Conservation (phyloP, 1,140 invertebrate species). For the Armadillidium nasatum region DNA sequence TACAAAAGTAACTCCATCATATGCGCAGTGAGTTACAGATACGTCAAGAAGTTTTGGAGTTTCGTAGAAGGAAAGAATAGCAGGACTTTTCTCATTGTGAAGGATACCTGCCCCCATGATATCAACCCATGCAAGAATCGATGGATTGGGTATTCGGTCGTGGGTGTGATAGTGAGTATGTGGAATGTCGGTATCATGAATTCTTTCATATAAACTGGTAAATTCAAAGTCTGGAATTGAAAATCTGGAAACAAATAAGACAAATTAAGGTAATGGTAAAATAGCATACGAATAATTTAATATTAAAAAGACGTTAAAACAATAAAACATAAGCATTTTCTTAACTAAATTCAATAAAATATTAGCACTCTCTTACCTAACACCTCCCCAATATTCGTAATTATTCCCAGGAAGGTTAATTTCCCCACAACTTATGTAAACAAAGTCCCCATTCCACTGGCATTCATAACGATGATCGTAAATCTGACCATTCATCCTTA, state of each 20-base stretch:
- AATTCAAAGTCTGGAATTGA: constrained; percentile 83
- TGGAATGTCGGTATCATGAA: constrained; percentile 59
- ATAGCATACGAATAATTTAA: too few species aligned
- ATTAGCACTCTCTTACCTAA: constrained; percentile 54
- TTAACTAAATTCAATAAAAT: too few species aligned
- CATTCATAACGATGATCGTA: constrained; percentile 79
- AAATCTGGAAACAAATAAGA: constrained; percentile 54
- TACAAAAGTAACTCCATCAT: constrained; percentile 87
- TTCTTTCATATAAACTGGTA: constrained; percentile 70
- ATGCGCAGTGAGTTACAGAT: constrained; percentile 75
- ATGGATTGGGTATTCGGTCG: constrained; percentile 54
- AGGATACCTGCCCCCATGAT: constrained; percentile 92
- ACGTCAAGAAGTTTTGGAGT: constrained; percentile 77
- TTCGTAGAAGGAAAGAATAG: constrained; percentile 80
- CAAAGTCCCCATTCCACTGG: constrained; percentile 76
- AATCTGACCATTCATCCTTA: constrained; percentile 80
- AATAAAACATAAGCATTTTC: too few species aligned
- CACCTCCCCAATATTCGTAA: constrained; percentile 88
- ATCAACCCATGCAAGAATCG: constrained; percentile 73
- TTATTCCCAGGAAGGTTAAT: constrained; percentile 63
- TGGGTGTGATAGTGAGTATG: constrained; percentile 33
- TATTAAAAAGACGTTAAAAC: too few species aligned
- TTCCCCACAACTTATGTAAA: constrained; percentile 87
- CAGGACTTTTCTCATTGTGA: constrained; percentile 90
- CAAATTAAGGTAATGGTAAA: too few species aligned